These are phyloP conservation scores for Tapirus terrestris DNA, from an alignment of 2,113 vertebrate species.

Conservation along the genomic window DNA sequence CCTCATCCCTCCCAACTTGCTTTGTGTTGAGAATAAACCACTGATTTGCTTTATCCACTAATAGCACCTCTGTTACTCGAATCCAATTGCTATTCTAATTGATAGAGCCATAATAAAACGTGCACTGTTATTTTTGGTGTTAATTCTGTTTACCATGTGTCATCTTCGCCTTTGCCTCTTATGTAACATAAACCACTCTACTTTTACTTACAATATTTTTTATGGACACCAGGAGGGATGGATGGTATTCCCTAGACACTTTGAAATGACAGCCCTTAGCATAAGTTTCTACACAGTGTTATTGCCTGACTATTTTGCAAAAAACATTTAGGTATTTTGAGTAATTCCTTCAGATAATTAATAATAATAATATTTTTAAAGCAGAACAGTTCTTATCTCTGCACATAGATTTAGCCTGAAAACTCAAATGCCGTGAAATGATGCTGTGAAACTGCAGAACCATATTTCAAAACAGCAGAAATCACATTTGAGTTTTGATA, in stretches of 20 bases:
- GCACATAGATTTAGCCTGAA: neutral
- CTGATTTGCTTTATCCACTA: neutral
- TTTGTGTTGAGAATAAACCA: neutral
- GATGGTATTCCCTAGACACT: neutral
- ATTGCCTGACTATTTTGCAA: neutral
- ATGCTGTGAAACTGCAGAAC: neutral
- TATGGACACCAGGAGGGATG: neutral
- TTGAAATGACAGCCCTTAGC: neutral
- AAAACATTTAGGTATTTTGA: neutral
- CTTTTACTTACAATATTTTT: neutral
- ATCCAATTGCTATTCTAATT: neutral
- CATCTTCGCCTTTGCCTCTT: neutral
- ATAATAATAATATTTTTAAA: conserved; percentile 21
- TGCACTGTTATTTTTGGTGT: neutral
- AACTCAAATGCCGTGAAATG: neutral
- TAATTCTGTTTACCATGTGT: neutral
- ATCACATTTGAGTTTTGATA: neutral
- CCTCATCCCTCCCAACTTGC: neutral
- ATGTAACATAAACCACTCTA: neutral
- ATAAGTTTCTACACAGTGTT: neutral
- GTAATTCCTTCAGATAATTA: neutral
- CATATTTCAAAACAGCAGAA: neutral
- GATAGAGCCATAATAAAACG: neutral
- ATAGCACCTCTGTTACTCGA: neutral
- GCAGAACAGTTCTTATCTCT: neutral